phyloP scores from a whole-genome alignment of 2,113 vertebrate genomes.

The Rhinolophus ferrumequinum region DNA sequence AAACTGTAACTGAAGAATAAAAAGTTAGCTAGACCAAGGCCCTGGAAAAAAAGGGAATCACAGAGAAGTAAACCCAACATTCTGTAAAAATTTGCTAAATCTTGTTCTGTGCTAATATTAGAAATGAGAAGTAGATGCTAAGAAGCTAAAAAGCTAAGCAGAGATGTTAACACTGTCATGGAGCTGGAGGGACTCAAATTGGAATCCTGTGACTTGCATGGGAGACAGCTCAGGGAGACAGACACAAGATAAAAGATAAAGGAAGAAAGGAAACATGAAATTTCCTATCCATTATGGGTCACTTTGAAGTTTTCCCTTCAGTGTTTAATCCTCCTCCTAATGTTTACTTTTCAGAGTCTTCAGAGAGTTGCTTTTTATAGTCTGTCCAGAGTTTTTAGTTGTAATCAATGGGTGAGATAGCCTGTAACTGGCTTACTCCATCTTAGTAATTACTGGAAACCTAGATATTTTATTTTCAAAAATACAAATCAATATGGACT shows the following conservation, averaged over 20 bases:
- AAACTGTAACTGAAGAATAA: neutral
- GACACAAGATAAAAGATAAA: neutral
- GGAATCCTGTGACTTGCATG: neutral
- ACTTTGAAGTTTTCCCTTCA: neutral
- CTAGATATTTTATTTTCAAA: conserved; percentile 11
- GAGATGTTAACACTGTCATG: neutral
- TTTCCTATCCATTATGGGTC: neutral
- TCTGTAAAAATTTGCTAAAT: neutral
- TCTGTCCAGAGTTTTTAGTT: neutral
- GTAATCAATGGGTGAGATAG: neutral
- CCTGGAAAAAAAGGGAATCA: neutral
- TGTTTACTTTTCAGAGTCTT: neutral
- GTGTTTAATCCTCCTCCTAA: neutral
- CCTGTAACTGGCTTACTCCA: neutral
- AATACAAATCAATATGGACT: neutral
- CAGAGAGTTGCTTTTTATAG: neutral
- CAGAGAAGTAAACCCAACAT: neutral
- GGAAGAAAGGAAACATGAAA: neutral
- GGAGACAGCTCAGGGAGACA: neutral
- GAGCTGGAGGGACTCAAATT: neutral
- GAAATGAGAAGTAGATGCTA: neutral
- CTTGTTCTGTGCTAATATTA: neutral
- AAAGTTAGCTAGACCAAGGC: neutral
- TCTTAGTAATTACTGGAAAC: neutral
- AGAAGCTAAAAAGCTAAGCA: neutral